These are phyloP conservation scores for Leontopithecus rosalia DNA, from an alignment of 2,797 vertebrate genomes.

Conservation along the genomic window DNA sequence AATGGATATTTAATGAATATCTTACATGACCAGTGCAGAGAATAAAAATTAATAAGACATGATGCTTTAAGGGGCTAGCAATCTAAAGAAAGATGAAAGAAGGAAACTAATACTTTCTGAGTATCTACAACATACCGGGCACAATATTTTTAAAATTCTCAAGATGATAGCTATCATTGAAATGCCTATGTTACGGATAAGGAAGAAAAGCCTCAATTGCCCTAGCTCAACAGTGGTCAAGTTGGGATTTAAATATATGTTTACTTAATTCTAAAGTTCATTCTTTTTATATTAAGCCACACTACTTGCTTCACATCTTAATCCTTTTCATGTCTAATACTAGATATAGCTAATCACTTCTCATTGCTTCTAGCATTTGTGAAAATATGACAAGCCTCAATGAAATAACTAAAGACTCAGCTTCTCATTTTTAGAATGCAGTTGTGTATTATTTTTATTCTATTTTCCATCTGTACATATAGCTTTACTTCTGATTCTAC, in stretches of 20 bases:
- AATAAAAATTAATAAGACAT: conserved; percentile 28
- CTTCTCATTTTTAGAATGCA: not conserved
- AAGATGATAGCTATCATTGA: not conserved
- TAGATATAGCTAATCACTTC: not conserved
- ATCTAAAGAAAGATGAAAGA: not conserved
- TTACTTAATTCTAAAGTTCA: not conserved
- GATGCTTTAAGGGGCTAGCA: not conserved
- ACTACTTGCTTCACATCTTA: not conserved
- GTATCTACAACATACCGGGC: not conserved
- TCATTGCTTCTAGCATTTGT: not conserved
- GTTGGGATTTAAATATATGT: not conserved
- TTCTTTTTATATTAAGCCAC: not conserved
- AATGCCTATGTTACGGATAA: not conserved
- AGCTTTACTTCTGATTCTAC: not conserved
- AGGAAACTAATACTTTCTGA: not conserved
- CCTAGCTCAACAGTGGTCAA: not conserved
- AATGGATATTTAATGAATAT: conserved; percentile 27
- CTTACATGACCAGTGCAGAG: not conserved
- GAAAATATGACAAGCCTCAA: not conserved
- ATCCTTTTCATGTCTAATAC: not conserved
- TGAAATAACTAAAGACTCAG: not conserved
- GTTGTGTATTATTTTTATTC: not conserved
- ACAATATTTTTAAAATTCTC: not conserved
- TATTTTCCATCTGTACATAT: not conserved
- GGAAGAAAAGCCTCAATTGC: not conserved